phyloP scores from a whole-genome alignment of 2,113 vertebrate genomes.

The Prinia subflava region DNA sequence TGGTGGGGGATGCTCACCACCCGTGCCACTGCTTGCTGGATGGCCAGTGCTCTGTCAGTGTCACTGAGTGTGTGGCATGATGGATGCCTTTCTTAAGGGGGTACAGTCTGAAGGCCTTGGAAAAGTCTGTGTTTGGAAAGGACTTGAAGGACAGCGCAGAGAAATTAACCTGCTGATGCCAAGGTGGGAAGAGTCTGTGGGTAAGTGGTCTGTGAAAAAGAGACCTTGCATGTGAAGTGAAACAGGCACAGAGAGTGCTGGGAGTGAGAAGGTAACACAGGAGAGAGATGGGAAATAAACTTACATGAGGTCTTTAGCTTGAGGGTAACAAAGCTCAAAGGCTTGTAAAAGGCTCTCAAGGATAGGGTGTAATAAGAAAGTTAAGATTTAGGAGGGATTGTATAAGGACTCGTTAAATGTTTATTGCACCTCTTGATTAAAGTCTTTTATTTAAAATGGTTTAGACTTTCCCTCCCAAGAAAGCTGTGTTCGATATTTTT shows the following conservation, averaged over 20 bases:
- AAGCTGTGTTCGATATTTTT: neutral
- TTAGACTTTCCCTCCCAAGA: slow-evolving; percentile 8
- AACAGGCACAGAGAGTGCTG: neutral
- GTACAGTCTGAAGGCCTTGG: neutral
- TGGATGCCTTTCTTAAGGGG: neutral
- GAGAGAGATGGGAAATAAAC: neutral
- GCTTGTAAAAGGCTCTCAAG: neutral
- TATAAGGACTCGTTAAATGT: slow-evolving; percentile 26
- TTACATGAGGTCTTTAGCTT: neutral
- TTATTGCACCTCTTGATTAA: slow-evolving; percentile 3
- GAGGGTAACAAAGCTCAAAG: neutral
- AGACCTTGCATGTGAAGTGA: neutral
- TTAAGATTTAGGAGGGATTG: slow-evolving; percentile 4
- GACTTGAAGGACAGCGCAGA: neutral
- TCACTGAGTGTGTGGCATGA: neutral
- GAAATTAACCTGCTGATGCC: neutral
- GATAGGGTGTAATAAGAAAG: neutral
- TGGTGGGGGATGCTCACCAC: neutral
- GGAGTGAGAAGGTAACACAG: neutral
- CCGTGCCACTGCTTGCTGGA: fast-evolving
- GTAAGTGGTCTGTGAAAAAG: neutral
- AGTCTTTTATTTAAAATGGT: neutral
- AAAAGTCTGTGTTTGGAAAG: neutral
- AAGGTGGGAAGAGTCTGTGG: neutral
- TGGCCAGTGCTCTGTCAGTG: neutral